Percentiles rank a stretch among this genome's conserved stretches.
Conservation (phyloP, 2,888 invertebrate genomes). For the Scaptomyza tumidula region DNA sequence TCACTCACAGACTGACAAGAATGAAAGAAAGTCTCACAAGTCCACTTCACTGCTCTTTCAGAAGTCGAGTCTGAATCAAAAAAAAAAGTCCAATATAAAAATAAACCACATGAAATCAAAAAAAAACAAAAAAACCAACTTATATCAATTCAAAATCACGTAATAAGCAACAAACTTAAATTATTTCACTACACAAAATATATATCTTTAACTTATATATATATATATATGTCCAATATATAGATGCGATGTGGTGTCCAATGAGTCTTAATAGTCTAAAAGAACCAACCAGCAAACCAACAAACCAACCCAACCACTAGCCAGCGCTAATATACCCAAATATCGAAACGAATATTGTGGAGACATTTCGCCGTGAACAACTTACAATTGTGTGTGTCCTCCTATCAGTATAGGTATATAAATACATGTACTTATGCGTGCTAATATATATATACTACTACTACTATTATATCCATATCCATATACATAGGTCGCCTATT, state of each 20-base stretch:
- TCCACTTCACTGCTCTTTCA: constrained; percentile 74
- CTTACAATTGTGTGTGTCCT: constrained; percentile 38
- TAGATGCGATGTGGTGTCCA: constrained; percentile 61
- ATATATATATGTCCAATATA: constrained; percentile 46
- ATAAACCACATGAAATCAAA: no score
- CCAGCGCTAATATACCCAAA: constrained; percentile 70
- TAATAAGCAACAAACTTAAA: constrained; percentile 61
- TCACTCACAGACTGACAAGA: constrained; percentile 78
- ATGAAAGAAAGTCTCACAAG: constrained; percentile 66
- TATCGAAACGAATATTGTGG: constrained; percentile 63
- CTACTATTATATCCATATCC: constrained; percentile 8
- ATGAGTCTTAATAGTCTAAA: constrained; percentile 41
- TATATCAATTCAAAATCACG: constrained; percentile 41
- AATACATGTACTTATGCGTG: constrained; percentile 12
- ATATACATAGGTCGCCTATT: constrained; percentile 13
- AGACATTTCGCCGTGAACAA: constrained; percentile 72
- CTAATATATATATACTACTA: constrained; percentile 13
- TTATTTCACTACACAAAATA: constrained; percentile 52
- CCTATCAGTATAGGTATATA: constrained; percentile 32
- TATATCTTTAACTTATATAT: constrained; percentile 54
- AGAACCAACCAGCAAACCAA: constrained; percentile 55
- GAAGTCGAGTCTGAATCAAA: constrained; percentile 67
- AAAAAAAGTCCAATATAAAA: constrained; percentile 33
- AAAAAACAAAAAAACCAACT: constrained; percentile 37
- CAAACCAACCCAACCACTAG: constrained; percentile 69